Percentiles rank a stretch among this genome's conserved stretches.
phyloP scores from a whole-genome alignment of 2,888 invertebrate species.

The Eupithecia abbreviata region DNA sequence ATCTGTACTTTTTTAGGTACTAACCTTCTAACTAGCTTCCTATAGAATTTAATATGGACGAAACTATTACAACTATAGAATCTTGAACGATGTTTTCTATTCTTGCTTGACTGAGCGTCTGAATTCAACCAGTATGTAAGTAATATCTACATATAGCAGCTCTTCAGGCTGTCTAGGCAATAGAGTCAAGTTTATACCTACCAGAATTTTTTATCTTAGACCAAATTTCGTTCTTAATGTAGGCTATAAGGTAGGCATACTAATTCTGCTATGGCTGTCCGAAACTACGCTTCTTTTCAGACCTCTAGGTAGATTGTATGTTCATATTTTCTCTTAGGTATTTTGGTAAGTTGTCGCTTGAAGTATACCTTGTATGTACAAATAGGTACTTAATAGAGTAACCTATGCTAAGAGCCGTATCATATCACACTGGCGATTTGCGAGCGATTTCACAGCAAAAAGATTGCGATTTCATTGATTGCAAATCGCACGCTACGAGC shows the following conservation, averaged over 20 bases:
- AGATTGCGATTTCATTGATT: too few relatives aligned
- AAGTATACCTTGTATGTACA: neutral
- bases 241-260: slow-evolving; percentile 7
- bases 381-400: neutral
- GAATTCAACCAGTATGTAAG: slow-evolving; percentile 31
- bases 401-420: neutral
- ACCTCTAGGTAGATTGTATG: slow-evolving; percentile 14
- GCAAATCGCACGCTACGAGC: too few relatives aligned
- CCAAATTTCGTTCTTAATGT: neutral
- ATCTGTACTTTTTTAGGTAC: neutral
- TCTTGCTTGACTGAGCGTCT: slow-evolving; percentile 22
- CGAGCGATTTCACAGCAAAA: too few relatives aligned
- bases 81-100: slow-evolving; percentile 12
- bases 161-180: slow-evolving; percentile 10
- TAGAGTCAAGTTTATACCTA: neutral
- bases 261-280: slow-evolving; percentile 10
- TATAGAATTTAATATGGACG: neutral
- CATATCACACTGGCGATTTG: too few relatives aligned
- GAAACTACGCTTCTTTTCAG: slow-evolving; percentile 21
- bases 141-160: slow-evolving; percentile 4
- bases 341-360: slow-evolving; percentile 17
- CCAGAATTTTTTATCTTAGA: neutral
- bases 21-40: neutral
- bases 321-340: slow-evolving; percentile 14
- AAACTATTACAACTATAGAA: neutral